phyloP scores from a whole-genome alignment of 2,113 vertebrate genomes.

The Pituophis catenifer region DNA sequence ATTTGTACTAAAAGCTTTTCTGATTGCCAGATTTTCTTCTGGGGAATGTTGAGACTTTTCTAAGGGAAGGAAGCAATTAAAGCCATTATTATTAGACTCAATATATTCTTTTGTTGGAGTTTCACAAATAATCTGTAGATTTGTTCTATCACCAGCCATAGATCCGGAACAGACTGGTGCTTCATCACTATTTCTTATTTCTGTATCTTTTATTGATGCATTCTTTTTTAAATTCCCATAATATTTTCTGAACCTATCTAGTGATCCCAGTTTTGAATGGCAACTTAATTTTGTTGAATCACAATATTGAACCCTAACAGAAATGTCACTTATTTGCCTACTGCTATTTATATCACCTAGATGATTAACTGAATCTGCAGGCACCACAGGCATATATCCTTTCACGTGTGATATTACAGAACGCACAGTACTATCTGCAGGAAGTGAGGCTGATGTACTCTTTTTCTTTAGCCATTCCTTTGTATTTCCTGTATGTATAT shows the following conservation, averaged over 20 bases:
- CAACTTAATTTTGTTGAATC: conserved; percentile 66
- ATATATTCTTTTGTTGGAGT: background rate
- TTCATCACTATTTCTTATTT: conserved; percentile 13
- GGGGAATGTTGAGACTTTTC: conserved; percentile 43
- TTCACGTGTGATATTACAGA: background rate
- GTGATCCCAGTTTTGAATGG: conserved; percentile 73
- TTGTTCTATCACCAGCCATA: conserved; percentile 29
- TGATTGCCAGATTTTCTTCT: conserved; percentile 39
- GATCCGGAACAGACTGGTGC: background rate
- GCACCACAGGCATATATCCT: background rate
- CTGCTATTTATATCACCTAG: conserved; percentile 15
- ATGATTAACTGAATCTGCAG: conserved; percentile 34
- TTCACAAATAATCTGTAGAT: conserved; percentile 12
- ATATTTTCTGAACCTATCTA: conserved; percentile 86
- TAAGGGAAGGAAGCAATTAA: conserved; percentile 35
- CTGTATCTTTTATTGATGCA: background rate
- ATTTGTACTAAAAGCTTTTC: conserved; percentile 34
- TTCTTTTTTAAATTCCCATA: conserved; percentile 67
- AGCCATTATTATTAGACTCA: conserved; percentile 31
- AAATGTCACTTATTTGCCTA: conserved; percentile 46
- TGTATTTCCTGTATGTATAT: conserved; percentile 17
- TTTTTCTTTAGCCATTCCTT: conserved; percentile 18
- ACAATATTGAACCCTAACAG: conserved; percentile 23
- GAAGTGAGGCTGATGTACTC: background rate
- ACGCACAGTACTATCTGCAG: conserved; percentile 24